These are phyloP conservation scores for Catocala fraxini DNA, from an alignment of 2,888 invertebrate genomes.

Conservation along the genomic window DNA sequence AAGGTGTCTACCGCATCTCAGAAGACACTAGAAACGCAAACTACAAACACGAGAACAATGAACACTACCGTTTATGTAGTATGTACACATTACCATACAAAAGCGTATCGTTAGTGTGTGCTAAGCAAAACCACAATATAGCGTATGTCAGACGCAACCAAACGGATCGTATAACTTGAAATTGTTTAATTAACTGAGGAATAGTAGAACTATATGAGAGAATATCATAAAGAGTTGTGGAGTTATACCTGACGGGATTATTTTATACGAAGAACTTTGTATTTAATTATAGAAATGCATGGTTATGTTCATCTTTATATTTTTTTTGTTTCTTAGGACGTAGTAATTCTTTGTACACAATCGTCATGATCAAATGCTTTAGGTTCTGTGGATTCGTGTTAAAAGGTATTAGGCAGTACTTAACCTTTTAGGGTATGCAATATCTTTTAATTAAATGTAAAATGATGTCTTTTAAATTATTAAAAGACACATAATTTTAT, in stretches of 20 bases:
- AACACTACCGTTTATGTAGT: slow-evolving; percentile 23
- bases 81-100: slow-evolving; percentile 31
- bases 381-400: too few relatives aligned
- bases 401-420: too few relatives aligned
- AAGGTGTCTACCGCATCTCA: slow-evolving; percentile 37
- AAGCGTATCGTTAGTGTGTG: slow-evolving; percentile 30
- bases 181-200: slow-evolving; percentile 18
- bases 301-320: too few relatives aligned
- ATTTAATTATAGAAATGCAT: too few relatives aligned
- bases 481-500: too few relatives aligned
- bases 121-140: slow-evolving; percentile 34
- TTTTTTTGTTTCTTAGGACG: too few relatives aligned
- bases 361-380: too few relatives aligned
- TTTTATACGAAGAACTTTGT: not conserved
- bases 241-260: not conserved
- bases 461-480: too few relatives aligned
- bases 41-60: slow-evolving; percentile 18
- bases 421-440: too few relatives aligned
- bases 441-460: too few relatives aligned
- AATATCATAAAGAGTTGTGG: not conserved
- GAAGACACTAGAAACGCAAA: slow-evolving; percentile 26
- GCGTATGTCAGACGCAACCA: slow-evolving; percentile 35
- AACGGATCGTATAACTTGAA: slow-evolving; percentile 28
- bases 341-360: too few relatives aligned
- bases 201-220: not conserved